Evolutionary conservation across 2,888 invertebrate genomes (phyloP).

Genomic region (Yponomeuta evonymella): DNA sequence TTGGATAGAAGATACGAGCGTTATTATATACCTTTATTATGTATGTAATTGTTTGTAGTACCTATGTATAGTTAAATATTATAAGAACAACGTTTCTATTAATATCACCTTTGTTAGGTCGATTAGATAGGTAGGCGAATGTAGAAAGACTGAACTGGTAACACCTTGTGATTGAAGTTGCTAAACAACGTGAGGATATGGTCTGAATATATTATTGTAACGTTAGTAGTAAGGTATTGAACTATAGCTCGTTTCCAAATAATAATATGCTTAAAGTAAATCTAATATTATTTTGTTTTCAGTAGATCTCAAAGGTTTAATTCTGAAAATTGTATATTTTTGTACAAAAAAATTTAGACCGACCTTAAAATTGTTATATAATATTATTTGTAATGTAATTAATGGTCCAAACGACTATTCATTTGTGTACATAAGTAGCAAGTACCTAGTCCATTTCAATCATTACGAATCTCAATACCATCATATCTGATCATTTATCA

Average conservation of each 20-base stretch:
- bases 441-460: not conserved
- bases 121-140: not conserved
- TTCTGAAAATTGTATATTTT: constrained; percentile 13
- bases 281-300: not conserved
- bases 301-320: constrained; percentile 6
- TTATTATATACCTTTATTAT: not conserved
- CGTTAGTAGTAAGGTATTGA: constrained; percentile 26
- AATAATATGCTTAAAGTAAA: not conserved
- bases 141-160: constrained; percentile 59
- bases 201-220: constrained; percentile 51
- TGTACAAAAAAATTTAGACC: constrained; percentile 12
- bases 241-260: not conserved
- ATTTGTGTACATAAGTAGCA: not conserved
- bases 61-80: not conserved
- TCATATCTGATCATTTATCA: not conserved
- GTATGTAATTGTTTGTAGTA: not conserved
- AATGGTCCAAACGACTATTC: constrained; percentile 5
- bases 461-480: not conserved
- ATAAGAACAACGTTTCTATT: not conserved
- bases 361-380: constrained; percentile 1
- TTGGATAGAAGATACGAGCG: constrained; percentile 12
- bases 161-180: constrained; percentile 63
- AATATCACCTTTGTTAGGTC: constrained; percentile 4
- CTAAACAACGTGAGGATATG: constrained; percentile 36
- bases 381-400: not conserved